These are phyloP conservation scores for Drosophila helvetica DNA, from an alignment of 2,888 invertebrate genomes.

Conservation along the genomic window DNA sequence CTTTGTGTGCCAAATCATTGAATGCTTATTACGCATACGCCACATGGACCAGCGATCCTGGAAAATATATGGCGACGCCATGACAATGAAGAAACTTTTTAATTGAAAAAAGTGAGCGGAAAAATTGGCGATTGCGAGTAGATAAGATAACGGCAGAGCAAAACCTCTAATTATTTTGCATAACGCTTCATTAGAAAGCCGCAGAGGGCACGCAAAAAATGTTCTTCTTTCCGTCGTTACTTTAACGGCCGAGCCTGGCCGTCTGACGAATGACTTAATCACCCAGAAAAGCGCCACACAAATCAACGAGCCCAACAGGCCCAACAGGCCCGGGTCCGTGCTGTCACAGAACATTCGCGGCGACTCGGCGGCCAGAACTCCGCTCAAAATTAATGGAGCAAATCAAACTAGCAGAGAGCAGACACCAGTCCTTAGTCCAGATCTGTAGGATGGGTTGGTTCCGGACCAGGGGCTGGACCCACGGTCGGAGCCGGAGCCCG, in stretches of 20 bases:
- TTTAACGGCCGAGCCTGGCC: slow-evolving; percentile 12
- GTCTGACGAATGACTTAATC: slow-evolving; percentile 76
- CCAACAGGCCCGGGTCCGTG: slow-evolving; percentile 43
- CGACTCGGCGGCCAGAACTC: slow-evolving; percentile 35
- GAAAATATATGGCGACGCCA: slow-evolving; percentile 51
- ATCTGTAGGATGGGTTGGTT: not conserved
- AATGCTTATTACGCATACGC: slow-evolving; percentile 58
- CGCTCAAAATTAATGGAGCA: slow-evolving; percentile 72
- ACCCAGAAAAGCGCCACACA: slow-evolving; percentile 76
- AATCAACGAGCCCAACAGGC: slow-evolving; percentile 69
- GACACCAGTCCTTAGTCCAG: slow-evolving; percentile 41
- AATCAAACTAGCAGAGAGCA: slow-evolving; percentile 69
- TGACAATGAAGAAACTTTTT: slow-evolving; percentile 58
- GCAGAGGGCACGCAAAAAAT: slow-evolving; percentile 3
- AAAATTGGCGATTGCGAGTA: slow-evolving; percentile 18
- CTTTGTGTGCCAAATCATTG: slow-evolving; percentile 50
- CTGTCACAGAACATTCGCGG: slow-evolving; percentile 68
- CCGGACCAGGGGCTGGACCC: not conserved
- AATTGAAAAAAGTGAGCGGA: slow-evolving; percentile 52
- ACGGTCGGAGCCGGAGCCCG: slow-evolving; percentile 1
- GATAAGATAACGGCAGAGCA: not conserved
- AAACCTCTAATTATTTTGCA: slow-evolving; percentile 29
- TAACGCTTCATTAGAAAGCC: slow-evolving; percentile 66
- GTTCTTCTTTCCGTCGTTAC: slow-evolving; percentile 27
- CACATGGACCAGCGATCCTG: slow-evolving; percentile 21